Base-by-base conservation (phyloP, 2,888 invertebrate genomes). In the Calameuta filiformis region DNA sequence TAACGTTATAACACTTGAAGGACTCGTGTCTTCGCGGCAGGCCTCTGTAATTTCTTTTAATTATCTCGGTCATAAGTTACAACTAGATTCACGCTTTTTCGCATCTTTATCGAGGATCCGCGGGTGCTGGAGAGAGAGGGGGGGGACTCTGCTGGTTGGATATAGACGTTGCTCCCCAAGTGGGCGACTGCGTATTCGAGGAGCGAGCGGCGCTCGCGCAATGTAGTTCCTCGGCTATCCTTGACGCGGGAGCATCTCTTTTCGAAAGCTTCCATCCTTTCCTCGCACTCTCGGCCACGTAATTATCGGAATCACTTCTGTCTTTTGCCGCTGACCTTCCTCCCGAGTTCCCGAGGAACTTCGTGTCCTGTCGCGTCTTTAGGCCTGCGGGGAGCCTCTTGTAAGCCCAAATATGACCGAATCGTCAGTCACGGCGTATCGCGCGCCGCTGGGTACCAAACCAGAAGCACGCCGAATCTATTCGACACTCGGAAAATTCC, bases 201-300 rank as follows among this genome's bases (percentile, higher is more conserved):
- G 82, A 83, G 79, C 77, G 79, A 82, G 83, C 85, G 88, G 87
- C 90, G 90, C 90, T 89, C 89, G 90, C 90, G 90, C 90, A 90
- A 88, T 89, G 88, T 89, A 90, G 90, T 90, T 85, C 87, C 86
- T 87, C 87, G 87, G 87, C 87, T 85, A 87, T 88, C 89, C 86
- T 89, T 85, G 89, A 89, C 84, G 89, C 89, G 89, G 88, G 88
- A 89, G 89, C 86, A 89, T 88, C 89, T 84, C 81, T 77, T 83
- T 83, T 82, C 81, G 84, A 82, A 83, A 82, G 81, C 79, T 77
- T 79, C 79, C 80, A 75, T 71, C 71, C 77, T 80, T 79, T 79
- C 77, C 83, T 80, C 77, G 80, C 79, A 80, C 80, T 82, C 76
- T 80, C 79, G 77, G 15, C 40, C 15, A 15, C 40, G 15, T 40